Conservation (phyloP, 2,888 invertebrate genomes). For the Tineola bisselliella region DNA sequence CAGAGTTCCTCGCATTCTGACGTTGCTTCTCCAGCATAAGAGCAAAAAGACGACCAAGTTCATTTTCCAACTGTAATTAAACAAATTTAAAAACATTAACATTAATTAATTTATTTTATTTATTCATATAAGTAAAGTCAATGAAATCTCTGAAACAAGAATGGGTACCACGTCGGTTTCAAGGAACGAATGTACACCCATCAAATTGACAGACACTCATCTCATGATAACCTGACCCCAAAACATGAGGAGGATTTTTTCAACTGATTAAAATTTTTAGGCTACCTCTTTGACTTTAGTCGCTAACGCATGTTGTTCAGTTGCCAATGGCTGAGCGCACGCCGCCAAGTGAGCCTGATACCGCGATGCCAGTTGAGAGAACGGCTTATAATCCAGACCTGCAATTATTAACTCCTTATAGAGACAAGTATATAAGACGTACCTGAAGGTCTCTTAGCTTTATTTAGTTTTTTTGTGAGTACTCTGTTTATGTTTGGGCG, state of each 20-base stretch:
- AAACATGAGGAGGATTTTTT: neutral
- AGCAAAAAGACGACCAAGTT: conserved; percentile 74
- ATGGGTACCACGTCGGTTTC: too few relatives aligned
- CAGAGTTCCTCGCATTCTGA: conserved; percentile 84
- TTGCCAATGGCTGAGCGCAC: conserved; percentile 82
- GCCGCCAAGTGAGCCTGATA: conserved; percentile 87
- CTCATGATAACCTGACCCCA: neutral
- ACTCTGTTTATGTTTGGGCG: conserved; percentile 72
- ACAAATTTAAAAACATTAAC: too few relatives aligned
- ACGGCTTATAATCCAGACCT: conserved; percentile 62
- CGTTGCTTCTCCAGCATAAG: conserved; percentile 83
- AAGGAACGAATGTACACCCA: too few relatives aligned
- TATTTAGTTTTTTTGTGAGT: conserved; percentile 25
- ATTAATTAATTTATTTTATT: too few relatives aligned
- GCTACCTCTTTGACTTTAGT: conserved; percentile 80
- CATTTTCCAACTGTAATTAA: conserved; percentile 75
- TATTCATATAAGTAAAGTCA: too few relatives aligned
- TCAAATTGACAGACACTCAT: neutral
- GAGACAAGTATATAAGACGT: too few relatives aligned
- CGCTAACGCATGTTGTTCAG: conserved; percentile 80
- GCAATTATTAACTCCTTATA: neutral
- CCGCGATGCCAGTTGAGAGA: conserved; percentile 77
- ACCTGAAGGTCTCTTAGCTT: conserved; percentile 70
- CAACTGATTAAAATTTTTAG: conserved; percentile 16
- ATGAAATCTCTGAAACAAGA: too few relatives aligned